Base-by-base conservation (phyloP, 2,888 invertebrate genomes). In the Noctua janthe region DNA sequence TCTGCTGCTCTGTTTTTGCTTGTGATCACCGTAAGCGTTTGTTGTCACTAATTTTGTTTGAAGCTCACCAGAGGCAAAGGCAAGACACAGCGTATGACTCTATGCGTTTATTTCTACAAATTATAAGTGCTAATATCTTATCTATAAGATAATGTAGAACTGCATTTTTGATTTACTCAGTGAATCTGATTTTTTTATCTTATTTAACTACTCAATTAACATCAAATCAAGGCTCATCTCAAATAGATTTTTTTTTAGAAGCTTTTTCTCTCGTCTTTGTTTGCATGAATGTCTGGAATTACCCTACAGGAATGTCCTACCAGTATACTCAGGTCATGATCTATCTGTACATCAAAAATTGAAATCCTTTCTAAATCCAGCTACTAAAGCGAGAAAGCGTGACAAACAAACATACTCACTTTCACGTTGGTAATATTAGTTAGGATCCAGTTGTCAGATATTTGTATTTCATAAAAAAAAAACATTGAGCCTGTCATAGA, bases 1-100 rank as follows among this genome's bases (percentile, higher is more conserved):
- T 20, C 29, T 69, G 73, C n/a, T 74, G 13, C 29, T 51, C 23
- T 35, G 64, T 66, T 76, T 73, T 75, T 20, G 49, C 49, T 85
- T 67, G 29, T 29, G 59, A 51, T 29, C 29, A 29, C 29, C 29
- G 29, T 29, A 29, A 29, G 29, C 29, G 29, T 29, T 29, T 29
- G 29, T 29, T 29, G 29, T 29, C 29, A 29, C 29, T 29, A 29
- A 1, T 29, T 29, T 29, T 29, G 29, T 29, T 29, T 29, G 29
- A 29, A 20, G 5, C 64, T 64, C 20, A 4, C 64, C 2, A 20
- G 10, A 35, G 35, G 20, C 20, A 35, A 20, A 35, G 17, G 35
- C 17, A 17, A 35, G 35, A 8, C 35, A 64, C 62, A 15, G 62
- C 59, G 5, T 29, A 43, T 39, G 17, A 56, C n/a, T 2, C 17